phyloP scores from a whole-genome alignment of 2,797 vertebrate species.

The Xenopus petersii region DNA sequence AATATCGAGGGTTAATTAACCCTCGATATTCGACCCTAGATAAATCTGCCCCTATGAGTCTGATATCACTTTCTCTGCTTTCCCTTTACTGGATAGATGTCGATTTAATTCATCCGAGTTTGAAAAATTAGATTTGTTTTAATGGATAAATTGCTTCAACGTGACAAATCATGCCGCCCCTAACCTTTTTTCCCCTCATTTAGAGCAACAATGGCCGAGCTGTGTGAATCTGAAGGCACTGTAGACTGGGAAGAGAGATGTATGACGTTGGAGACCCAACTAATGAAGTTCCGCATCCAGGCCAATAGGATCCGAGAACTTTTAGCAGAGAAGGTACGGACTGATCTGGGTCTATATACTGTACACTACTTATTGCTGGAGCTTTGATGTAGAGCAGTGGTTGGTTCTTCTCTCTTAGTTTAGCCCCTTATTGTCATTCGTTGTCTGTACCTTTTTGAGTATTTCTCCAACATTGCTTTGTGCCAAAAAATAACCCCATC shows the following conservation, averaged over 20 bases:
- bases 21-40: too few relatives aligned
- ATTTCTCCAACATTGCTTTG: too few relatives aligned
- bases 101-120: too few relatives aligned
- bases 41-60: too few relatives aligned
- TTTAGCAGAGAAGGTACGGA: conserved; percentile 87
- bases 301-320: conserved; percentile 92
- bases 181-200: conserved; percentile 28
- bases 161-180: conserved; percentile 24
- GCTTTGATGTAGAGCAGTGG: too few relatives aligned
- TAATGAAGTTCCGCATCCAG: conserved; percentile 92
- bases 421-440: too few relatives aligned
- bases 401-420: too few relatives aligned
- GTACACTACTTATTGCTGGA: background rate
- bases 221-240: conserved; percentile 73
- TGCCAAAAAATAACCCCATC: too few relatives aligned
- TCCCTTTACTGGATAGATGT: background rate
- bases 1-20: too few relatives aligned
- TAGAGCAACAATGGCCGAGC: conserved; percentile 79
- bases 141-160: background rate
- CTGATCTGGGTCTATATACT: background rate
- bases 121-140: too few relatives aligned
- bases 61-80: too few relatives aligned
- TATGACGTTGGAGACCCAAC: conserved; percentile 84
- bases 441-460: too few relatives aligned
- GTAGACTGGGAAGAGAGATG: conserved; percentile 94